Base-by-base conservation (phyloP, 2,888 invertebrate genomes). In the Ophraella communa region DNA sequence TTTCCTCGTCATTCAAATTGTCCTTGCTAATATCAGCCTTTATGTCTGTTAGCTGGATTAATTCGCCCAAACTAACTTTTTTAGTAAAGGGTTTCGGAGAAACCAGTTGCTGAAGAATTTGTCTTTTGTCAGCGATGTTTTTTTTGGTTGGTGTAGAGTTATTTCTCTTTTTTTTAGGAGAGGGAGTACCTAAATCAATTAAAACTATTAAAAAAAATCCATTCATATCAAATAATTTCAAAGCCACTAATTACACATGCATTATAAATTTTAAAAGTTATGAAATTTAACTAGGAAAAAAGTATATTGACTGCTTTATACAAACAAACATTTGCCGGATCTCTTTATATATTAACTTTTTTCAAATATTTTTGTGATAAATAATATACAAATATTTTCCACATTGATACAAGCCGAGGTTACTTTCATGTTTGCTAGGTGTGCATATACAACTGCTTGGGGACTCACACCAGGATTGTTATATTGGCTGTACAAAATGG, bases 61-160 rank as follows among this genome's bases (percentile, higher is more conserved):
- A 84, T 77, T 92, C 92, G 60, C 89, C 90, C 80, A 91, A 85
- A 68, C 89, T 90, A 35, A 89, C 85, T 80, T 88, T 88, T 73
- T 86, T 85, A 5, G 88, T 83, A 73, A 83, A 85, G 62, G 88
- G 87, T 73, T 88, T 88, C 0, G 89, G 88, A 1, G 91, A 91
- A 61, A 89, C 88, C 67, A 92, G 83, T 76, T 91, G 91, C 78
- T 92, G 91, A 10, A 92, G 84, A 63, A 92, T 91, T 82, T 91
- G 90, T 76, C 91, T 91, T 80, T 91, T 91, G 81, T 92, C 91
- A 30, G 90, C 88, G 3, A 80, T 81, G 74, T 89, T 90, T 80
- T 91, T 91, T 84, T 89, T 91, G 8, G 90, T 89, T 20, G 91
- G 91, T 20, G 91, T 91, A 7, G 91, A 91, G 80, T 91, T 91